Evolutionary conservation across 2,888 invertebrate species (phyloP).

Genomic region (Atethmia centrago): DNA sequence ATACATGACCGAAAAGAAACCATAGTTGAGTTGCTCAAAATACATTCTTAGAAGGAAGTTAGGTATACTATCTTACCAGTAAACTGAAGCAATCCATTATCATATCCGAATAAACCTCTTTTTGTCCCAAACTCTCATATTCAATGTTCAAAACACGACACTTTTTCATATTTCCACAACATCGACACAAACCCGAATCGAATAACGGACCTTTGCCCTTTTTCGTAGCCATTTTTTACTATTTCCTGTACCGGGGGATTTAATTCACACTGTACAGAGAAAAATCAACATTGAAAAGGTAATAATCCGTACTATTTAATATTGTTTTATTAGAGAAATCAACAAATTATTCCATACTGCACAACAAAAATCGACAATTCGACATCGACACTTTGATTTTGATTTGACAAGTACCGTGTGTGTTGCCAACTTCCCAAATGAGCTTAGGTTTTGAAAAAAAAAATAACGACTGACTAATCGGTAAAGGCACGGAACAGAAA

Average conservation of each 20-base stretch:
- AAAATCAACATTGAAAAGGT: not conserved
- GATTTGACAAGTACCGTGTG: slow-evolving; percentile 24
- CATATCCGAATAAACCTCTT: slow-evolving; percentile 86
- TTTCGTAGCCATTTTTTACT: slow-evolving; percentile 74
- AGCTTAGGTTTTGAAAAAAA: too few species aligned
- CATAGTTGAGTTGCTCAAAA: not conserved
- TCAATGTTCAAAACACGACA: slow-evolving; percentile 84
- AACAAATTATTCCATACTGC: not conserved
- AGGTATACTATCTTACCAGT: slow-evolving; percentile 73
- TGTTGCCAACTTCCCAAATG: too few species aligned
- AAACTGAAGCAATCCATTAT: slow-evolving; percentile 86
- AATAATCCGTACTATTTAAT: not conserved
- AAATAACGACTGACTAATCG: too few species aligned
- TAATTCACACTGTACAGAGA: not conserved
- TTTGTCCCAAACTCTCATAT: slow-evolving; percentile 82
- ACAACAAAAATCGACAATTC: slow-evolving; percentile 25
- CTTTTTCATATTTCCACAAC: slow-evolving; percentile 84
- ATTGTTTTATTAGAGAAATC: slow-evolving; percentile 26
- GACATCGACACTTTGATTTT: slow-evolving; percentile 10
- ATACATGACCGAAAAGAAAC: not conserved
- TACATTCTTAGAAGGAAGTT: not conserved
- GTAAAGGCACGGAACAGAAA: too few species aligned
- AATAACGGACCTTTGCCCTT: slow-evolving; percentile 79
- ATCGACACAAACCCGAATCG: slow-evolving; percentile 84
- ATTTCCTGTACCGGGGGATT: not conserved